phyloP scores from a whole-genome alignment of 2,797 vertebrate genomes.

The Poecilia gillii region DNA sequence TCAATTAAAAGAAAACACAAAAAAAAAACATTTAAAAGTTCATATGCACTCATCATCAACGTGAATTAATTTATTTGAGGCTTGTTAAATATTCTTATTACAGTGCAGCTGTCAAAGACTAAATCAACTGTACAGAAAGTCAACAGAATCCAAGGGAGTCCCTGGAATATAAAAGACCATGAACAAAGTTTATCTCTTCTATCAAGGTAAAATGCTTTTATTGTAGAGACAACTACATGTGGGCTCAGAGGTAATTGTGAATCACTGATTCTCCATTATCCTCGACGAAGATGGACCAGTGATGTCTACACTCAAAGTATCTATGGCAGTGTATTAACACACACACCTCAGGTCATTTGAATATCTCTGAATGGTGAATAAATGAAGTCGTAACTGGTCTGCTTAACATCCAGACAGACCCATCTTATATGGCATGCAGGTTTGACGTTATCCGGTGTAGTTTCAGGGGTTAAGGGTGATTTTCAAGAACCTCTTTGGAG shows the following conservation, averaged over 20 bases:
- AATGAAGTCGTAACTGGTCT: not conserved
- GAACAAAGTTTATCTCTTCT: not conserved
- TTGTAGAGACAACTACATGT: not conserved
- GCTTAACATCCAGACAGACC: not conserved
- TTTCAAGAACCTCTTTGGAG: conserved; percentile 51
- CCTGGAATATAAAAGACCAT: not conserved
- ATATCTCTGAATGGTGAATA: not conserved
- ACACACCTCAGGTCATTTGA: not conserved
- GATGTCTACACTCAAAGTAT: not conserved
- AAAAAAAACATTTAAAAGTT: not conserved
- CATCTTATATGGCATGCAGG: conserved; percentile 6
- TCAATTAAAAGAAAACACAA: not conserved
- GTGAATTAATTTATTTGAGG: not conserved
- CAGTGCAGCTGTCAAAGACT: not conserved
- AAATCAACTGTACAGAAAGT: not conserved
- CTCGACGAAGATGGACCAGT: not conserved
- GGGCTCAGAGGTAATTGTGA: not conserved
- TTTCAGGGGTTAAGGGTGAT: conserved; percentile 44
- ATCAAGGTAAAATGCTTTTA: not conserved
- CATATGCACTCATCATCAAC: not conserved
- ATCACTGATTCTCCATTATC: not conserved
- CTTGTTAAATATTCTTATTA: not conserved
- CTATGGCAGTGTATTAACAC: not conserved
- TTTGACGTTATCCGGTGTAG: conserved; percentile 35
- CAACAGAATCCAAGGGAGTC: not conserved